These are phyloP conservation scores for Thalassaphorura encarpata DNA, from an alignment of 1,140 invertebrate species.

Conservation along the genomic window DNA sequence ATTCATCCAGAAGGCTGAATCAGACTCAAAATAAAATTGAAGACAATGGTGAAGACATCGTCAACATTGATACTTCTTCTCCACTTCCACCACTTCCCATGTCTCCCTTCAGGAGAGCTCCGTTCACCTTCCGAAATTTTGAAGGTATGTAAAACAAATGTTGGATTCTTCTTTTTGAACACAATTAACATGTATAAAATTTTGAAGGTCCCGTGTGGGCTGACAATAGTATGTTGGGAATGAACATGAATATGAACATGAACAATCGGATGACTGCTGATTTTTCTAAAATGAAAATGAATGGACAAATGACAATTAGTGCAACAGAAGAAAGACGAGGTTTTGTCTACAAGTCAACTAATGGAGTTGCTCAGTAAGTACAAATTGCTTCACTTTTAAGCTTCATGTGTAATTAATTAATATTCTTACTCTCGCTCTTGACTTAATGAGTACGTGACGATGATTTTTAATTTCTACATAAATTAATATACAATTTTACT, in stretches of 20 bases:
- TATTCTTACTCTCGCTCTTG: no score
- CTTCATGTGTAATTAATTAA: no score
- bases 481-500: not conserved
- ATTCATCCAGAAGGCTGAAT: not conserved
- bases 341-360: slow-evolving; percentile 11
- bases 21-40: not conserved
- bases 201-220: slow-evolving; percentile 26
- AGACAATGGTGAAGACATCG: not conserved
- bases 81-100: not conserved
- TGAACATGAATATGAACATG: slow-evolving; percentile 6
- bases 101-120: slow-evolving; percentile 6
- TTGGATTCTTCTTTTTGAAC: no score
- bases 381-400: no score
- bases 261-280: slow-evolving; percentile 27
- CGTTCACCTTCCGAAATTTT: slow-evolving; percentile 29
- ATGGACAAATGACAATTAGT: slow-evolving; percentile 22
- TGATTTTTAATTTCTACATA: not conserved
- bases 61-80: not conserved
- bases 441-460: no score
- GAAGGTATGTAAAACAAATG: no score
- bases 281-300: slow-evolving; percentile 10
- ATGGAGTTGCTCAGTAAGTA: slow-evolving; percentile 4
- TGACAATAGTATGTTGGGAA: slow-evolving; percentile 12
- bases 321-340: slow-evolving; percentile 18
- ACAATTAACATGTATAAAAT: no score